These are phyloP conservation scores for Drosophila longiperda DNA, from an alignment of 2,888 invertebrate species.

Conservation along the genomic window DNA sequence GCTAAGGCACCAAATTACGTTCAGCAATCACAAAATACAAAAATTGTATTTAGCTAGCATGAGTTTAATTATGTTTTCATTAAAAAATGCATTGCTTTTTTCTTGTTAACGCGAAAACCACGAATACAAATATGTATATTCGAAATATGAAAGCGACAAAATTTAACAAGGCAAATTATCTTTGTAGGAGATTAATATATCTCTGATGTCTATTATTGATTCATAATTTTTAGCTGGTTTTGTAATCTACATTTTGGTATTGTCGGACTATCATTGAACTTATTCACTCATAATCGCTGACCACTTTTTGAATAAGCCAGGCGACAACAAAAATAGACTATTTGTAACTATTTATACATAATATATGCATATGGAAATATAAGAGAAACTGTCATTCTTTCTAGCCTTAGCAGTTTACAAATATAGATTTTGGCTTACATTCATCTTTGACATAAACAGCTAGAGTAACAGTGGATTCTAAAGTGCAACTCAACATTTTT, in stretches of 20 bases:
- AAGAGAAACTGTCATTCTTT: not conserved
- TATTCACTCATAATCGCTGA: not conserved
- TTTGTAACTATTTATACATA: not conserved
- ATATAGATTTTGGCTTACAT: not conserved
- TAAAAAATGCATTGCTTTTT: not conserved
- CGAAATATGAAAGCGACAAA: not conserved
- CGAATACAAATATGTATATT: not conserved
- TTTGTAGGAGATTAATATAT: not conserved
- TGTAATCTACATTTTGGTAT: not conserved
- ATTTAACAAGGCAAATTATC: not conserved
- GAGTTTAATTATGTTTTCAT: not conserved
- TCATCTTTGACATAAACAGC: conserved; percentile 1
- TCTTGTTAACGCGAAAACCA: not conserved
- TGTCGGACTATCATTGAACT: not conserved
- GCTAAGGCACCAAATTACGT: not conserved
- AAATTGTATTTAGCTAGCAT: no score
- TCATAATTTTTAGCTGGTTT: not conserved
- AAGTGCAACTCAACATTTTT: conserved; percentile 44
- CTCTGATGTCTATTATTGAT: not conserved
- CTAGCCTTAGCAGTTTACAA: not conserved
- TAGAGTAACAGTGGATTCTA: conserved; percentile 47
- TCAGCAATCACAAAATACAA: not conserved
- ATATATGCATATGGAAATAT: not conserved
- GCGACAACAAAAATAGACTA: not conserved
- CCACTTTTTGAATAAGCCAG: not conserved